Conservation (phyloP, 2,888 invertebrate species). For the Mimas tiliae region DNA sequence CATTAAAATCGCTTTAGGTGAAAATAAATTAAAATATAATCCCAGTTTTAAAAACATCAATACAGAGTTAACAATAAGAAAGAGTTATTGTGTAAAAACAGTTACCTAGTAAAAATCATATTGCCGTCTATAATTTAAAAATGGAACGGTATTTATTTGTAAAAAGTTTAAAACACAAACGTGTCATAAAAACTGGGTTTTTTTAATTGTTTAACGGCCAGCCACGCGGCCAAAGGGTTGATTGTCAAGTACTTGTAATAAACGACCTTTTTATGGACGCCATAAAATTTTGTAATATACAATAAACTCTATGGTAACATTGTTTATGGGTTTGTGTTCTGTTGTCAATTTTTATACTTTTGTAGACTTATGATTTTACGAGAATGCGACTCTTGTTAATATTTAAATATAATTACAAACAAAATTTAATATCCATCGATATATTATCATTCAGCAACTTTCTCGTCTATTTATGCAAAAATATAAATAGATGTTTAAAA, state of each 20-base stretch:
- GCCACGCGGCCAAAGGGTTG: constrained; percentile 24
- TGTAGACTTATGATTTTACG: neutral
- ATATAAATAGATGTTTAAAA: neutral
- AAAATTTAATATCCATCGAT: neutral
- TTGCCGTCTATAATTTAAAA: neutral
- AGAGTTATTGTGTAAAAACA: neutral
- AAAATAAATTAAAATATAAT: too few species aligned
- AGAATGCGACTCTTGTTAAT: neutral
- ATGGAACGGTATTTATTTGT: neutral
- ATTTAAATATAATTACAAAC: neutral
- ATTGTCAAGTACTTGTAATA: constrained; percentile 18
- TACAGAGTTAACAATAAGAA: neutral
- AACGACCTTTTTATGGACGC: constrained; percentile 16
- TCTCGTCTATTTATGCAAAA: neutral
- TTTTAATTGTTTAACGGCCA: constrained; percentile 22
- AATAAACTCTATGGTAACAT: constrained; percentile 22
- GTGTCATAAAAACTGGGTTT: neutral
- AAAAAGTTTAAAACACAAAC: constrained; percentile 1
- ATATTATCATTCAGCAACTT: neutral
- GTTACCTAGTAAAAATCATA: neutral
- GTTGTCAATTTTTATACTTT: neutral
- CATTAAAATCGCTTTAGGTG: neutral
- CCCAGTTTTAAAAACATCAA: neutral
- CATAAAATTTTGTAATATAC: constrained; percentile 17
- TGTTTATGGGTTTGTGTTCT: constrained; percentile 8